Conservation (phyloP, 1,140 invertebrate species). For the Psilanteris sp. region DNA sequence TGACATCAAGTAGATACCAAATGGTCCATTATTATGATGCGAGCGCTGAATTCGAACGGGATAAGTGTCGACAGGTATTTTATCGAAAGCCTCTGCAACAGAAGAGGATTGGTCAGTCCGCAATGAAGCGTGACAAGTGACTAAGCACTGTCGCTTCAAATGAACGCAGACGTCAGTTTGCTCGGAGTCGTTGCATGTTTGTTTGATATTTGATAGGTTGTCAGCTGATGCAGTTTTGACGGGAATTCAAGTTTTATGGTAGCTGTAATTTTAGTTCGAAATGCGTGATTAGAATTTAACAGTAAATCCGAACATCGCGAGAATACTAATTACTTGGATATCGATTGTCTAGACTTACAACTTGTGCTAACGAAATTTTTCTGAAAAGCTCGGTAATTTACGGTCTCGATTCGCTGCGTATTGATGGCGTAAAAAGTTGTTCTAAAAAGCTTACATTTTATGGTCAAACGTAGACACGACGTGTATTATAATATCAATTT, state of each 20-base stretch:
- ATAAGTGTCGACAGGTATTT: slow-evolving; percentile 15
- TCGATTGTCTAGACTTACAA: no score
- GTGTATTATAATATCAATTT: no score
- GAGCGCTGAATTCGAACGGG: not conserved
- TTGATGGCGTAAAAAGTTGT: no score
- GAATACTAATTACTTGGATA: no score
- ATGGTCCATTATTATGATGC: not conserved
- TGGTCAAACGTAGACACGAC: no score
- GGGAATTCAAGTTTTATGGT: slow-evolving; percentile 19
- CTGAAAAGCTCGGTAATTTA: no score
- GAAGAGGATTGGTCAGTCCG: slow-evolving; percentile 33
- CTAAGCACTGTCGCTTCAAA: slow-evolving; percentile 9
- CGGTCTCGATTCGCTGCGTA: no score
- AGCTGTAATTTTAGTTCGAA: not conserved
- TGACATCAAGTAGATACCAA: slow-evolving; percentile 7
- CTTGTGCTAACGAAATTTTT: no score
- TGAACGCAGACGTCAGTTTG: slow-evolving; percentile 1
- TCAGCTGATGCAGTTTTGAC: slow-evolving; percentile 17
- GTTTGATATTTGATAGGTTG: slow-evolving; percentile 12
- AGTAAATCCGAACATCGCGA: not conserved
- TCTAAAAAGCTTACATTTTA: no score
- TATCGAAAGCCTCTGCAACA: slow-evolving; percentile 15
- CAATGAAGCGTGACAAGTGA: slow-evolving; percentile 17
- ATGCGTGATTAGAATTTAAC: slow-evolving; percentile 12
- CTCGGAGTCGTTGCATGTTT: slow-evolving; percentile 2